Evolutionary conservation across 2,797 vertebrate genomes (phyloP), one percentile per base, ranked within the genome.

Genomic region (Chrysolophus pictus): DNA sequence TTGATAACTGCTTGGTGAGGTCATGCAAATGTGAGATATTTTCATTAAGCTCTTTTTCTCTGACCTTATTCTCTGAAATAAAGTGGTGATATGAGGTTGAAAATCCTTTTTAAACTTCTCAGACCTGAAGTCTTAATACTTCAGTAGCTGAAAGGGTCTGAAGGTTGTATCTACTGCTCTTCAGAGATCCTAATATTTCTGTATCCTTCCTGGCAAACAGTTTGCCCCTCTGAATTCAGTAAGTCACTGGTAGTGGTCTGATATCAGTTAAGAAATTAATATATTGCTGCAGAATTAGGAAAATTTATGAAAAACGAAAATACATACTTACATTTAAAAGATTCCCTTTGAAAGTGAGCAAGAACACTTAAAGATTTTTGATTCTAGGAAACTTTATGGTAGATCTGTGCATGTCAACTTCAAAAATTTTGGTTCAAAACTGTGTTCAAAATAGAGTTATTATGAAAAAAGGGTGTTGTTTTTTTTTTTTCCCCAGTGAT

Each of bases 381-480:
- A 9, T 62, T 75, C 90, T 28, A 62, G 8, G 4, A 71, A 83
- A 49, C 7, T 14, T 67, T 59, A 10, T 56, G 18, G 4, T 35
- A 78, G 77, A 64, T 55, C 5, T 46, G 9, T 58, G 19, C 9
- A 21, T 8, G 29, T 5, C 7, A 39, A 12, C 16, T 55, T 88
- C 0, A 9, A 68, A 74, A 56, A 56, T 53, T 87, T 88, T 90
- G 26, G 7, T 67, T 87, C 77, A 73, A 95, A 95, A 29, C 9
- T 49, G 3, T 42, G 16, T 60, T 76, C 28, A n/a, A 73, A n/a
- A n/a, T 13, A 56, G 53, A 55, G 8, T 56, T n/a, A 56, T 76
- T 82, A 80, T 53, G 84, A 95, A 90, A 82, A 56, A 81, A 84
- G 42, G 31, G 10, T n/a, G 17, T 19, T 8, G 8, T 42, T 42